phyloP scores from a whole-genome alignment of 2,888 invertebrate species.

The Cheiracanthium punctorium region DNA sequence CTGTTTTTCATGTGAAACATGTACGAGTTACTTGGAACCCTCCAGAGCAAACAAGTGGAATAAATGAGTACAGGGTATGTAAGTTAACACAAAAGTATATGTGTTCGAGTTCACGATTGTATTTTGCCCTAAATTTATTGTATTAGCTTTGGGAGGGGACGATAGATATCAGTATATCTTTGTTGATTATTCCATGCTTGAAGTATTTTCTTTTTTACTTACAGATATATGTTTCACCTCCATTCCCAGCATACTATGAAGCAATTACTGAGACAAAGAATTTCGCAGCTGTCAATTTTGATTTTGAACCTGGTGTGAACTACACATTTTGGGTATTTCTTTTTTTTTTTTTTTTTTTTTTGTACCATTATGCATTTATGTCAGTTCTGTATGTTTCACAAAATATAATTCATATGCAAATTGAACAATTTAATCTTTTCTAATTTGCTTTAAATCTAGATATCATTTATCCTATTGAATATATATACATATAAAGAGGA shows the following conservation, averaged over 20 bases:
- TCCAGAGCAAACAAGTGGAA: conserved; percentile 76
- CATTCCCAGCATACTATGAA: conserved; percentile 79
- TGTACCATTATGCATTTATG: no score
- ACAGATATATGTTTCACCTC: conserved; percentile 82
- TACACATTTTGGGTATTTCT: conserved; percentile 84
- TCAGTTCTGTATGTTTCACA: no score
- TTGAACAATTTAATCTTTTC: no score
- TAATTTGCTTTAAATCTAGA: no score
- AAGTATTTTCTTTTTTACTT: not conserved
- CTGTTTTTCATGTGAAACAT: conserved; percentile 81
- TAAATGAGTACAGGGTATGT: conserved; percentile 49
- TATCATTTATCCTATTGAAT: no score
- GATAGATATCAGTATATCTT: no score
- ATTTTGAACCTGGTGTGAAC: conserved; percentile 79
- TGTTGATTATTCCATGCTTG: no score
- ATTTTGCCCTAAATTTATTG: no score
- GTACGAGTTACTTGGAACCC: conserved; percentile 84
- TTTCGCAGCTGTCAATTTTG: conserved; percentile 79
- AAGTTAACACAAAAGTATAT: not conserved
- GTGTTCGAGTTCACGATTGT: no score
- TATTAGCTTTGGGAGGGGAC: no score
- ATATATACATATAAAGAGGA: no score
- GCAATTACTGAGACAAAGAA: conserved; percentile 77
- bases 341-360: conserved; percentile 36
- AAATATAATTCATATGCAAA: no score